Conservation (phyloP, 2,113 vertebrate species). For the Cettia cetti region DNA sequence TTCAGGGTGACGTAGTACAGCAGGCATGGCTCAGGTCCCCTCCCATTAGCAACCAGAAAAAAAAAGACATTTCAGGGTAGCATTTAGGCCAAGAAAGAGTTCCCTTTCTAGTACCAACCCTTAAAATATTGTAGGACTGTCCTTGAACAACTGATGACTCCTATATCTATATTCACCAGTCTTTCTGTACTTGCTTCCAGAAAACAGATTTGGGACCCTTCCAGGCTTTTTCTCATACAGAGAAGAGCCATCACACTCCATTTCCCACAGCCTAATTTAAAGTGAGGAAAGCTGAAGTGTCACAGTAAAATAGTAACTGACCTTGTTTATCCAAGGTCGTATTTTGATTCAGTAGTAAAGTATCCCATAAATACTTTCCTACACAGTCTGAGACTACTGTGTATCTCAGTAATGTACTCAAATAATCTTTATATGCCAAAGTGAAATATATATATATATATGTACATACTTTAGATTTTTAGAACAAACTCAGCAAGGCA, state of each 20-base stretch:
- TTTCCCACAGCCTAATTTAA: neutral
- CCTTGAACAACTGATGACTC: neutral
- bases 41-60: neutral
- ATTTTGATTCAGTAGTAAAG: constrained; percentile 20
- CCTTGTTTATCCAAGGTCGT: neutral
- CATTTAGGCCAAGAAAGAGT: neutral
- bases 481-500: neutral
- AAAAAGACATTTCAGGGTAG: neutral
- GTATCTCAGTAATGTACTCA: neutral
- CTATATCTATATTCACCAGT: neutral
- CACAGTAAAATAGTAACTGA: neutral
- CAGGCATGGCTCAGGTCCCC: neutral
- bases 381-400: neutral
- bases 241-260: neutral
- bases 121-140: neutral
- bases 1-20: neutral
- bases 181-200: neutral
- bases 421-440: neutral
- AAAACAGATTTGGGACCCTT: neutral
- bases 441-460: neutral
- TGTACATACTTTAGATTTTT: neutral
- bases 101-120: neutral
- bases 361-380: neutral
- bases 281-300: neutral
- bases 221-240: neutral